These are phyloP conservation scores for Gorsachius magnificus DNA, from an alignment of 2,797 vertebrate genomes.

Conservation along the genomic window DNA sequence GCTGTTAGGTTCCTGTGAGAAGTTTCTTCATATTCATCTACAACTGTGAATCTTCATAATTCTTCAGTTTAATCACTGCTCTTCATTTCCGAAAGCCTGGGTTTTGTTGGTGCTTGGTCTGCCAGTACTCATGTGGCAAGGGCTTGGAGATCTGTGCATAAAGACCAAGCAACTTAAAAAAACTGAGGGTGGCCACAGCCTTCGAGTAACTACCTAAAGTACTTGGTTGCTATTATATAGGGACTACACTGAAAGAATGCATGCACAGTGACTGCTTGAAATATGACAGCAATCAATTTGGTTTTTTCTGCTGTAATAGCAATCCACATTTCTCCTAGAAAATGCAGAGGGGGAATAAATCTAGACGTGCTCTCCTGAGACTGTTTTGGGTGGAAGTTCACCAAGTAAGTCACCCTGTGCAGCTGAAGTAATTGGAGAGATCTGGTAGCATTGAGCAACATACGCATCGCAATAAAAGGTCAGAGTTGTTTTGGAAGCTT, in stretches of 20 bases:
- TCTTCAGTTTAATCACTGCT: neutral
- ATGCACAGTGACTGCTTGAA: neutral
- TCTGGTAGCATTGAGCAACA: constrained; percentile 40
- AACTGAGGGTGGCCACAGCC: neutral
- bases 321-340: neutral
- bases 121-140: neutral
- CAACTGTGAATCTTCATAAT: neutral
- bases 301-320: neutral
- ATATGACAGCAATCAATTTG: neutral
- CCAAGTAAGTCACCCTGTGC: neutral
- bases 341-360: neutral
- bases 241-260: neutral
- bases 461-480: neutral
- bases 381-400: constrained; percentile 7
- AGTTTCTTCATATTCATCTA: neutral
- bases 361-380: neutral
- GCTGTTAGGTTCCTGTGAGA: neutral
- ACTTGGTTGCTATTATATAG: neutral
- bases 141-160: neutral
- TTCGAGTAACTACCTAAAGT: neutral
- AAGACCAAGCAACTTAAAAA: neutral
- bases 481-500: constrained; percentile 4
- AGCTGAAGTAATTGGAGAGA: constrained; percentile 4
- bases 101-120: neutral
- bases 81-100: neutral